Evolutionary conservation across 2,113 vertebrate species (phyloP).

Genomic region (Eptatretus burgeri): DNA sequence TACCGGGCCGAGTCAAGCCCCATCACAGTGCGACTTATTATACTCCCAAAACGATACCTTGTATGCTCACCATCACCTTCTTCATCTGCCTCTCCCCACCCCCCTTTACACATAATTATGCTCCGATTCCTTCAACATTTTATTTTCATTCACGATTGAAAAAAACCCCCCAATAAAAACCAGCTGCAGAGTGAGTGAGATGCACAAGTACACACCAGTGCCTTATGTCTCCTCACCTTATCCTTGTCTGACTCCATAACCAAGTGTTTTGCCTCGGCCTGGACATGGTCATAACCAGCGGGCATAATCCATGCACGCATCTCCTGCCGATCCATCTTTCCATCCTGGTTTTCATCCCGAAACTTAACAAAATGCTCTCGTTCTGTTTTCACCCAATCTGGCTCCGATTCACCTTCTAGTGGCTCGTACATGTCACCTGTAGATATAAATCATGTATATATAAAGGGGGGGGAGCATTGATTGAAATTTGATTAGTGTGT

Average conservation of each 20-base stretch:
- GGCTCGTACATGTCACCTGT: conserved; percentile 82
- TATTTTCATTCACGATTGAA: no score
- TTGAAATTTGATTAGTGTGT: no score
- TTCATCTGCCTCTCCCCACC: no score
- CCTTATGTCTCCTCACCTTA: conserved; percentile 27
- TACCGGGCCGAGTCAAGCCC: no score
- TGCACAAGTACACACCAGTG: not conserved
- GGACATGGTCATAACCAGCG: conserved; percentile 72
- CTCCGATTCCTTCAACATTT: no score
- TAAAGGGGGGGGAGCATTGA: no score
- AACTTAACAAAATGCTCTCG: conserved; percentile 82
- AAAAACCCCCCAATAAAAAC: no score
- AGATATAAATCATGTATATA: conserved; percentile 8
- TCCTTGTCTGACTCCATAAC: conserved; percentile 65
- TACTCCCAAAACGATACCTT: no score
- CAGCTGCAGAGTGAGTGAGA: not conserved
- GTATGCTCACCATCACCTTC: no score
- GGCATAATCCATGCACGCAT: conserved; percentile 91
- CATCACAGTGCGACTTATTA: no score
- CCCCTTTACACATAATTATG: no score
- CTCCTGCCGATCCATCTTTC: conserved; percentile 71
- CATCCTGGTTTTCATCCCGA: conserved; percentile 74
- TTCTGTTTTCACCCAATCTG: conserved; percentile 70
- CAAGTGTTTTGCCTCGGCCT: conserved; percentile 71
- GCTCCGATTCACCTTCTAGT: conserved; percentile 58